A percentile compares a stretch with the other conserved stretches of the same genome.
Evolutionary conservation across 2,113 vertebrate genomes (phyloP).

Genomic region (Spheniscus mendiculus): DNA sequence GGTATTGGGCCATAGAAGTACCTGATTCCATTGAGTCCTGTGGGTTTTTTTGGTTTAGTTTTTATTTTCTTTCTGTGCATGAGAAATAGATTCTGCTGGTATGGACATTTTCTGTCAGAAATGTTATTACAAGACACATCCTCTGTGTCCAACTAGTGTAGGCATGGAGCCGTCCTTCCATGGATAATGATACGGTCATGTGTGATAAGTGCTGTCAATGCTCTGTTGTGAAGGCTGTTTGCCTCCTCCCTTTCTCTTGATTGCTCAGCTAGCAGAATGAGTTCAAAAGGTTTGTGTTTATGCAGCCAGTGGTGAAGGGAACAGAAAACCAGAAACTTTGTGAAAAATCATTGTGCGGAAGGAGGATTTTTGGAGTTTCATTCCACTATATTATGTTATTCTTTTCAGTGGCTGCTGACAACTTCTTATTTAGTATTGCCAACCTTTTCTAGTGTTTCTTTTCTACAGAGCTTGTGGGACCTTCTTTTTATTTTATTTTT

Average conservation of each 20-base stretch:
- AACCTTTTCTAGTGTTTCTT: background rate
- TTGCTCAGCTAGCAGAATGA: background rate
- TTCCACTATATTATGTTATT: background rate
- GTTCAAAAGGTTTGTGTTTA: conserved; percentile 13
- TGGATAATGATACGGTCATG: accelerated
- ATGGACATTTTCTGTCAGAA: background rate
- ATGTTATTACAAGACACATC: background rate
- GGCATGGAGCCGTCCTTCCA: background rate
- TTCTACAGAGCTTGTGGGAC: background rate
- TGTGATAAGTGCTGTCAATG: background rate
- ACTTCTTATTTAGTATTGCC: background rate
- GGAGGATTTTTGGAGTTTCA: background rate
- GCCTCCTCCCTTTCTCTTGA: background rate
- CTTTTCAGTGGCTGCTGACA: background rate
- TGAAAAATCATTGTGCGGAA: background rate
- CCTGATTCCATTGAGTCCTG: background rate
- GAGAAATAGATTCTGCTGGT: background rate
- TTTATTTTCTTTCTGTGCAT: background rate
- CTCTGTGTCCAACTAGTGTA: background rate
- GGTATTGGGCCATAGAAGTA: background rate
- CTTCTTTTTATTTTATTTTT: conserved; percentile 6
- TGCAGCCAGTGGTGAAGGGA: background rate
- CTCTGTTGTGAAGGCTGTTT: background rate
- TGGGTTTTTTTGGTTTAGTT: background rate
- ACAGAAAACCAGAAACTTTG: background rate